These are phyloP conservation scores for Eugnorisma glareosa DNA, from an alignment of 2,888 invertebrate genomes.

Conservation along the genomic window DNA sequence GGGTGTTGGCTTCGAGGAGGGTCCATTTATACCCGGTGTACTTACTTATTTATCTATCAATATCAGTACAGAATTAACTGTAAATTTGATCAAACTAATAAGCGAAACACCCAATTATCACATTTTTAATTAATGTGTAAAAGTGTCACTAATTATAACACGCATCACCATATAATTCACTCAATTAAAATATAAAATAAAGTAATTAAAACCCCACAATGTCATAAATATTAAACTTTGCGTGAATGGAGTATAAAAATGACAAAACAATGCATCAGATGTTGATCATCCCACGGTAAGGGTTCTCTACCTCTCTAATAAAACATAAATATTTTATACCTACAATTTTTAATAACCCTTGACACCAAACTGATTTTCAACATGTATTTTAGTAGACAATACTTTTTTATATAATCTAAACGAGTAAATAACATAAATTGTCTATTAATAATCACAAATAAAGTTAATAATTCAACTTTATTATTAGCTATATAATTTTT, in stretches of 20 bases:
- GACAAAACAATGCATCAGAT: constrained; percentile 54
- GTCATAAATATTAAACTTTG: constrained; percentile 37
- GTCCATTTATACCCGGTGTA: too few species aligned
- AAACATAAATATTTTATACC: neutral
- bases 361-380: neutral
- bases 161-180: neutral
- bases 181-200: constrained; percentile 9
- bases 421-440: neutral
- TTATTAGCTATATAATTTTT: neutral
- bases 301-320: constrained; percentile 6
- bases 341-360: neutral
- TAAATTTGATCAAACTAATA: neutral
- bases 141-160: neutral
- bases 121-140: neutral
- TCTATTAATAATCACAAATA: neutral
- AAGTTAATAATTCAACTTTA: neutral
- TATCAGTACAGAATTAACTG: neutral
- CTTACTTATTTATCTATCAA: neutral
- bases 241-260: constrained; percentile 34
- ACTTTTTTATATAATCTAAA: neutral
- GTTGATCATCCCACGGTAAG: constrained; percentile 41
- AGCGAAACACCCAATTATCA: neutral
- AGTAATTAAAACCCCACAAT: constrained; percentile 18
- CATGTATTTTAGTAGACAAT: neutral
- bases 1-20: too few species aligned